phyloP scores from a whole-genome alignment of 2,888 invertebrate species.

The Lordiphosa andalusiaca region DNA sequence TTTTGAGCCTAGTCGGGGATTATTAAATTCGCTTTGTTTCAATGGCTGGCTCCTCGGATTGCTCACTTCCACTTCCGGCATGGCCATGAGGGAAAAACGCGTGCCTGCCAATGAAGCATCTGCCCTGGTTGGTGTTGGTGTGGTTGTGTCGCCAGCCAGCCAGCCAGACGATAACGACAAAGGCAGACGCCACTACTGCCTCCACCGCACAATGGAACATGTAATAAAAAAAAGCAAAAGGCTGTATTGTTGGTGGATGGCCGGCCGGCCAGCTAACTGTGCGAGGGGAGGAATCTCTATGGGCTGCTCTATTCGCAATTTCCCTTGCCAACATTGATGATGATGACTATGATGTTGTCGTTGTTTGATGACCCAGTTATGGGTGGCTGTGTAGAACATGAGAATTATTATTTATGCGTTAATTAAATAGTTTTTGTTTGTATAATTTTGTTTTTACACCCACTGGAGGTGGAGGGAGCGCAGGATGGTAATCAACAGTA shows the following conservation, averaged over 20 bases:
- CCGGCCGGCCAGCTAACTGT: too few relatives aligned
- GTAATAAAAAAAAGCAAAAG: constrained; percentile 50
- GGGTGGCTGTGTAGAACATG: constrained; percentile 17
- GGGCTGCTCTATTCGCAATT: constrained; percentile 14
- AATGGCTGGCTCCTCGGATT: constrained; percentile 42
- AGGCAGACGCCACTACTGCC: constrained; percentile 22
- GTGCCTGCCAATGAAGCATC: constrained; percentile 30
- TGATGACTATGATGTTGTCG: constrained; percentile 8
- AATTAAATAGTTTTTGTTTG: constrained; percentile 56
- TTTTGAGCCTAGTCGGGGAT: constrained; percentile 39
- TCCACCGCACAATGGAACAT: constrained; percentile 48
- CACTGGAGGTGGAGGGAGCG: not conserved
- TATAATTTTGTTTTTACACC: constrained; percentile 39
- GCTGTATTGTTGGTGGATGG: constrained; percentile 25
- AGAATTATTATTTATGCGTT: constrained; percentile 58
- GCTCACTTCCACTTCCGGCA: constrained; percentile 60
- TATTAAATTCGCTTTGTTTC: constrained; percentile 47
- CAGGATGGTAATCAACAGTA: too few relatives aligned
- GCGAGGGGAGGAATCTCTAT: constrained; percentile 5
- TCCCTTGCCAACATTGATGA: constrained; percentile 10
- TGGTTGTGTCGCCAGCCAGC: constrained; percentile 34
- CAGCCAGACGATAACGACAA: constrained; percentile 31
- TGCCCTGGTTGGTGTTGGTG: constrained; percentile 4
- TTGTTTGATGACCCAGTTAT: constrained; percentile 55
- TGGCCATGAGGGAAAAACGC: constrained; percentile 25